Conservation (phyloP, 2,113 vertebrate genomes). For the Menidia beryllina region DNA sequence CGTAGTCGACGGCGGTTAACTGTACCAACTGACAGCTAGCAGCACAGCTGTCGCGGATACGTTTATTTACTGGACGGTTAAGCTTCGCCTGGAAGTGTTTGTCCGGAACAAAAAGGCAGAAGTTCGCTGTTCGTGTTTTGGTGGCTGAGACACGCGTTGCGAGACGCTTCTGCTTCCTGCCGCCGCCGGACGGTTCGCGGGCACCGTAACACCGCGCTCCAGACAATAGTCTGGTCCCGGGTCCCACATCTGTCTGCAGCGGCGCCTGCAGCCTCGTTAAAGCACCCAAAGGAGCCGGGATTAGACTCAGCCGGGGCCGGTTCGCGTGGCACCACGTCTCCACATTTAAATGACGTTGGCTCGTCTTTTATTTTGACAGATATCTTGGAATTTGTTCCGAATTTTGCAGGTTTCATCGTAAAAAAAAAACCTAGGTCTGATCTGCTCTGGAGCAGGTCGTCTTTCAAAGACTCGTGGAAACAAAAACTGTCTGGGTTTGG, state of each 20-base stretch:
- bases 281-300: neutral
- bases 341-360: neutral
- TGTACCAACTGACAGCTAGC: slow-evolving; percentile 41
- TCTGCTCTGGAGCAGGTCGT: neutral
- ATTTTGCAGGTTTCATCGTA: too few relatives aligned
- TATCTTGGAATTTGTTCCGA: too few relatives aligned
- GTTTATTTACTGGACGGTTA: neutral
- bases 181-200: neutral
- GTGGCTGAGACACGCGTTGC: neutral
- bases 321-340: neutral
- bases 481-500: neutral
- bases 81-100: neutral
- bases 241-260: slow-evolving; percentile 39
- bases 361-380: neutral
- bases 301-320: neutral
- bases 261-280: neutral
- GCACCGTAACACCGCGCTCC: slow-evolving; percentile 7
- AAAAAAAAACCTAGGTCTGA: too few relatives aligned
- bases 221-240: slow-evolving; percentile 47
- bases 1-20: neutral
- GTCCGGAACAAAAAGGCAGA: neutral
- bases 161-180: neutral
- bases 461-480: neutral
- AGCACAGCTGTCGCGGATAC: slow-evolving; percentile 12
- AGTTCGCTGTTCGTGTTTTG: accelerated